phyloP scores from a whole-genome alignment of 2,888 invertebrate genomes.

The Acrobasis suavella region DNA sequence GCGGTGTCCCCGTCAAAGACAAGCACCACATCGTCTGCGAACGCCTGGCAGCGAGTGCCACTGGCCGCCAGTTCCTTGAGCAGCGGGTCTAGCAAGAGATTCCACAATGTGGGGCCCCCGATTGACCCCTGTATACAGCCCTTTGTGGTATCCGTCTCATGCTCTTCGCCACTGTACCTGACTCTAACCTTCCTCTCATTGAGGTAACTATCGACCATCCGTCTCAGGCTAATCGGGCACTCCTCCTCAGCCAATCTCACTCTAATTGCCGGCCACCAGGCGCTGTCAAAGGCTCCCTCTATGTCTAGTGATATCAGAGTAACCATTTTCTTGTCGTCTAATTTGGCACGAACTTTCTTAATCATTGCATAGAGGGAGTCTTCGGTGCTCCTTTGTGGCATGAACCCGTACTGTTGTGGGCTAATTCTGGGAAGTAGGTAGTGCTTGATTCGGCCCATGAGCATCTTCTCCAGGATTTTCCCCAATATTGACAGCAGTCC shows the following conservation, averaged over 20 bases:
- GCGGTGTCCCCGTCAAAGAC: neutral
- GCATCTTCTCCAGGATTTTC: slow-evolving; percentile 1
- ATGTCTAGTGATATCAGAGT: too few species aligned
- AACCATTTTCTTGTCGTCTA: neutral
- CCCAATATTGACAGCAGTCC: neutral
- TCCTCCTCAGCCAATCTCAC: neutral
- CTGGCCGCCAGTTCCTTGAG: too few species aligned
- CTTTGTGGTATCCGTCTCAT: neutral
- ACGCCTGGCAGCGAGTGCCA: too few species aligned
- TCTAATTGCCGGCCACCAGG: neutral
- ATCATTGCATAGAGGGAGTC: slow-evolving; percentile 23
- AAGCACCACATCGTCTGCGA: neutral
- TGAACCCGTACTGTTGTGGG: neutral
- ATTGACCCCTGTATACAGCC: slow-evolving; percentile 6
- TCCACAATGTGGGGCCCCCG: neutral
- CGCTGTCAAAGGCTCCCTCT: too few species aligned
- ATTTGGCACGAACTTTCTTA: slow-evolving; percentile 18
- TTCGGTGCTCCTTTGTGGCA: slow-evolving; percentile 14
- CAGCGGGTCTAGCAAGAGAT: neutral
- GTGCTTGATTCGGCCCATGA: neutral
- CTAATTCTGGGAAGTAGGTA: neutral
- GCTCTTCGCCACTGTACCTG: slow-evolving; percentile 5
- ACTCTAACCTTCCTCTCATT: neutral
- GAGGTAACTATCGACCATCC: neutral
- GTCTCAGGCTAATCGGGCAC: neutral